Base-by-base conservation (phyloP, 2,888 invertebrate species). In the Andrena dorsata region DNA sequence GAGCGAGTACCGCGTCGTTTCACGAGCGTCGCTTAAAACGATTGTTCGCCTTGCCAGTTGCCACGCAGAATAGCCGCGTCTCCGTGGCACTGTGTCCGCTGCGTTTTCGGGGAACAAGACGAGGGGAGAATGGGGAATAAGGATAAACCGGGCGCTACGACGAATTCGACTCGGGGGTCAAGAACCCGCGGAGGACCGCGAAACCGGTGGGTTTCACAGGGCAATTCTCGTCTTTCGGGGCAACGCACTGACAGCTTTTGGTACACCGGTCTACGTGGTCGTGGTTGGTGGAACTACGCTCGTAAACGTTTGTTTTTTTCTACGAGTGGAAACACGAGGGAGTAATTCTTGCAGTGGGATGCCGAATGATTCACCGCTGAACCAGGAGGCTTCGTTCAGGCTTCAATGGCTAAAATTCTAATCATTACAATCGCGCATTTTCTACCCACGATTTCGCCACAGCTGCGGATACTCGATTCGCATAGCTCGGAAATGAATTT, bases 11-110 rank as follows among this genome's bases (percentile, higher is more conserved):
- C 58, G 63, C 66, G 64, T 72, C 49, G 76, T 68, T 80, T 82
- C 53, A 68, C 66, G 73, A 75, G 58, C 47, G 41, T 73, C 79
- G 78, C 60, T 61, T 77, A 72, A 84, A 76, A 77, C 64, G 76
- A 65, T 58, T 56, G 75, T 82, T 88, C 69, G 77, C 68, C 78
- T 88, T 80, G 71, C 70, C 30, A 2, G 76, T 88, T 80, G 71
- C 70, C 30, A 2, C 28, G 47, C 7, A 71, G 71, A 70, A 78
- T 51, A 69, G 58, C 65, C 23, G 20, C 6, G 47, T 53, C 61
- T 60, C 53, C 23, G 47, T 64, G 41, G 60, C 47, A 41, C 70
- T 65, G 76, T 51, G 41, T n/a, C 28, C 41, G 47, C 60, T 49
- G 60, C 47, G 47, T 76, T 86, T 82, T 75, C 76, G 68, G 30